A percentile compares a stretch with the other conserved stretches of the same genome.
These are phyloP conservation scores for Ariopsis seemanni DNA, from an alignment of 2,113 vertebrate species.

Conservation along the genomic window DNA sequence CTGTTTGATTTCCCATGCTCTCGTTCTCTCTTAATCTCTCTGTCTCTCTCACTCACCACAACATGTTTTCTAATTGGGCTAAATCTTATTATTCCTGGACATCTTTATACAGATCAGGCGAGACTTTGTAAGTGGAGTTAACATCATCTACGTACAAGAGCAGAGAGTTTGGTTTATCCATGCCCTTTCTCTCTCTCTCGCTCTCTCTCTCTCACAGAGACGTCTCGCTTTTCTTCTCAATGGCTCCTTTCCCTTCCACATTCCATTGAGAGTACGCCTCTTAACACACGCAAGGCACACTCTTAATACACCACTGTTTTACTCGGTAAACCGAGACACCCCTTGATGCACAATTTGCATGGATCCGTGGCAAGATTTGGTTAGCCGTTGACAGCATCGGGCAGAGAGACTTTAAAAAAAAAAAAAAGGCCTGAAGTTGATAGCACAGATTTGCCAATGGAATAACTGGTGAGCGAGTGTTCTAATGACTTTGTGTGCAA, in stretches of 20 bases:
- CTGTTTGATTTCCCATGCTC: conserved; percentile 38
- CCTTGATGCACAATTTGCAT: conserved; percentile 43
- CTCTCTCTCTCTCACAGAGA: conserved; percentile 7
- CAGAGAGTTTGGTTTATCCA: conserved; percentile 44
- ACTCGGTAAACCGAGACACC: conserved; percentile 32
- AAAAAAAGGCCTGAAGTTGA: neutral
- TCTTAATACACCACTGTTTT: conserved; percentile 21
- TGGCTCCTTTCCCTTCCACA: conserved; percentile 38
- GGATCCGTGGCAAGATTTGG: conserved; percentile 38
- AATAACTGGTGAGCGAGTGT: conserved; percentile 28
- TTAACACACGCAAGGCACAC: conserved; percentile 30
- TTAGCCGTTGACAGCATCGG: conserved; percentile 2
- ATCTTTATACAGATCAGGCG: conserved; percentile 47
- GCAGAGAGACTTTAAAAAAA: neutral
- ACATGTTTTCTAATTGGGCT: conserved; percentile 15
- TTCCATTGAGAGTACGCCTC: conserved; percentile 46
- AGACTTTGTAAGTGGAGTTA: conserved; percentile 43
- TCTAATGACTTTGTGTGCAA: conserved; percentile 22
- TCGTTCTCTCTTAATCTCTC: neutral
- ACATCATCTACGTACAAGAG: conserved; percentile 37
- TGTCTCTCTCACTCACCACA: conserved; percentile 12
- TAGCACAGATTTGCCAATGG: neutral
- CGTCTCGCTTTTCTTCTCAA: conserved; percentile 41
- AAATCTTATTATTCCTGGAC: conserved; percentile 26
- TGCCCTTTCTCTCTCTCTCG: neutral